Evolutionary conservation across 2,888 invertebrate species (phyloP).

Genomic region (Druceiella hillmani): DNA sequence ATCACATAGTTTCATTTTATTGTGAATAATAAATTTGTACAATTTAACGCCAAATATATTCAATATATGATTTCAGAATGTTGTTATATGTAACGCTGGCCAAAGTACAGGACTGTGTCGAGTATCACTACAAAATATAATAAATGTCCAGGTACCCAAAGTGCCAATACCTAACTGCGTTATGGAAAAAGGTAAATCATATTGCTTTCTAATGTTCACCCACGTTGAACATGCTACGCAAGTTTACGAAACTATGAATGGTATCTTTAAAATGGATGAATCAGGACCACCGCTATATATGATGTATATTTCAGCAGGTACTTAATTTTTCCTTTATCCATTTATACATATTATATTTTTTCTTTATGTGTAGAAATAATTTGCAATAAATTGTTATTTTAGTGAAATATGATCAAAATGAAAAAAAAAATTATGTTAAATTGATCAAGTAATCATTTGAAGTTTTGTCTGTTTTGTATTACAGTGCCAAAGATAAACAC

Average conservation of each 20-base stretch:
- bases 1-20: too few relatives aligned
- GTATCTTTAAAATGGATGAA: slow-evolving; percentile 50
- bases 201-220: slow-evolving; percentile 66
- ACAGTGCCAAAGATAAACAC: slow-evolving; percentile 38
- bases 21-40: too few relatives aligned
- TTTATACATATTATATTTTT: slow-evolving; percentile 24
- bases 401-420: slow-evolving; percentile 7
- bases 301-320: slow-evolving; percentile 57
- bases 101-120: slow-evolving; percentile 73
- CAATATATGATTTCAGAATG: slow-evolving; percentile 48
- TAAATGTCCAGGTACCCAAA: slow-evolving; percentile 47
- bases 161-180: slow-evolving; percentile 56
- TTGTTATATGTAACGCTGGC: slow-evolving; percentile 83
- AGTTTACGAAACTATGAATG: slow-evolving; percentile 58
- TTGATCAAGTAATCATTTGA: slow-evolving; percentile 2
- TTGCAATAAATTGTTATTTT: not conserved
- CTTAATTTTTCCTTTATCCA: slow-evolving; percentile 18
- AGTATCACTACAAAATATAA: slow-evolving; percentile 54
- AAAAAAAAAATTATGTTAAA: slow-evolving; percentile 7
- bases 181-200: slow-evolving; percentile 75
- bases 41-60: slow-evolving; percentile 1
- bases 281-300: slow-evolving; percentile 61
- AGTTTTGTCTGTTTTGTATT: slow-evolving; percentile 5
- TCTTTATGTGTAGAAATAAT: slow-evolving; percentile 5
- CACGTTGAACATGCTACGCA: slow-evolving; percentile 43